Conservation (phyloP, 2,888 invertebrate species). For the Drepana falcataria region DNA sequence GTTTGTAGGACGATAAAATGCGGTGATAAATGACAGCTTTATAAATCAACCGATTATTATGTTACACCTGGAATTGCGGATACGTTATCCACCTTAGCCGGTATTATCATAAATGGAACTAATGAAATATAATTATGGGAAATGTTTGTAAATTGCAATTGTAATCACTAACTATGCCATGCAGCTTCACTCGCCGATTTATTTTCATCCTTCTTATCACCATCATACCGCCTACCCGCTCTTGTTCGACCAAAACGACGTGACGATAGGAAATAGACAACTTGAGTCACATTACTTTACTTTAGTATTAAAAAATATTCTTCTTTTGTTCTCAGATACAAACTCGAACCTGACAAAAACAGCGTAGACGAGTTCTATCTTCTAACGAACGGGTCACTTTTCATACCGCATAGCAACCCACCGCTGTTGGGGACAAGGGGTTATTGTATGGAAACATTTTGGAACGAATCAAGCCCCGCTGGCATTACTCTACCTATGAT, state of each 20-base stretch:
- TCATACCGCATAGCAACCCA: slow-evolving; percentile 66
- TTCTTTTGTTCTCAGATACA: slow-evolving; percentile 61
- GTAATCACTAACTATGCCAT: too few species aligned
- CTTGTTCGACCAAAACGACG: too few species aligned
- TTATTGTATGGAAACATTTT: slow-evolving; percentile 81
- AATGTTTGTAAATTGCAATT: background rate
- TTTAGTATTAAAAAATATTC: background rate
- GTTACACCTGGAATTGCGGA: background rate
- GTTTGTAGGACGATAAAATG: background rate
- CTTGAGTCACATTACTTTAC: too few species aligned
- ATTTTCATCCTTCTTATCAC: too few species aligned
- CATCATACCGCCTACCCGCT: too few species aligned
- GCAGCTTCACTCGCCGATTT: too few species aligned
- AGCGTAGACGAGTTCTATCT: slow-evolving; percentile 77
- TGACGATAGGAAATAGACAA: too few species aligned
- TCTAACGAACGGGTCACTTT: slow-evolving; percentile 78
- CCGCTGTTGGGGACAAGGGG: slow-evolving; percentile 70
- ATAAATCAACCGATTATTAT: background rate
- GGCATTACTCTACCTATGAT: slow-evolving; percentile 74
- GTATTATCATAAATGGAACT: background rate
- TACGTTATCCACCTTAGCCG: background rate
- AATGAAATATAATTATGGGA: background rate
- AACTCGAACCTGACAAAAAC: slow-evolving; percentile 67
- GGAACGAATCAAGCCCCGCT: slow-evolving; percentile 59
- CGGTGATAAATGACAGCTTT: background rate